Conservation (phyloP, 2,888 invertebrate genomes). For the Colostygia pectinataria region DNA sequence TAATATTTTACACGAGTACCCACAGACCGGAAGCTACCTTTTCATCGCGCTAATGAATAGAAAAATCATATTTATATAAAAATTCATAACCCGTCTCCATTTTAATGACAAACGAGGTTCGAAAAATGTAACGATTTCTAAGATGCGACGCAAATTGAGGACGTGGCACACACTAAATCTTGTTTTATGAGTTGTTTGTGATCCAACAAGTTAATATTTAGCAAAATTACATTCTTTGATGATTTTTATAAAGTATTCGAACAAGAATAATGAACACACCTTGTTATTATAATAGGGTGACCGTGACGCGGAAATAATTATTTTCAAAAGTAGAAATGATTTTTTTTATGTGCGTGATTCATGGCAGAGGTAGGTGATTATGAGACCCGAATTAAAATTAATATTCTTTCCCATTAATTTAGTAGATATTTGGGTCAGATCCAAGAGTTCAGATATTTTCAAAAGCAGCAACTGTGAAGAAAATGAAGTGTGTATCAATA, state of each 20-base stretch:
- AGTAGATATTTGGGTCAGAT: conserved; percentile 32
- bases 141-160: conserved; percentile 72
- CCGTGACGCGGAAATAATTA: conserved; percentile 48
- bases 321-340: conserved; percentile 51
- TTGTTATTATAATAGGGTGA: conserved; percentile 58
- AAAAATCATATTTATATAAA: conserved; percentile 20
- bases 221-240: conserved; percentile 60
- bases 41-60: conserved; percentile 20
- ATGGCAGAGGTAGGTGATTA: conserved; percentile 22
- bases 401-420: conserved; percentile 38
- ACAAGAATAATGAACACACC: conserved; percentile 50
- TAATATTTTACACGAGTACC: conserved; percentile 6
- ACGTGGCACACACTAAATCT: conserved; percentile 57
- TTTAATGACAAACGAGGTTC: conserved; percentile 70
- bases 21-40: conserved; percentile 9
- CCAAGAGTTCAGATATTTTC: conserved; percentile 25
- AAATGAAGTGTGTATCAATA: conserved; percentile 21
- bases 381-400: conserved; percentile 32
- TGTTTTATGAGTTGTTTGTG: conserved; percentile 71
- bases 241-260: conserved; percentile 47
- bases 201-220: conserved; percentile 70
- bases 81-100: conserved; percentile 44
- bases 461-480: conserved; percentile 11
- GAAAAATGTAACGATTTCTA: conserved; percentile 71
- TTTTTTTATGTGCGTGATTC: conserved; percentile 29